Conservation (phyloP, 92 coral and sea anemone species). For the Diadumene lineata region DNA sequence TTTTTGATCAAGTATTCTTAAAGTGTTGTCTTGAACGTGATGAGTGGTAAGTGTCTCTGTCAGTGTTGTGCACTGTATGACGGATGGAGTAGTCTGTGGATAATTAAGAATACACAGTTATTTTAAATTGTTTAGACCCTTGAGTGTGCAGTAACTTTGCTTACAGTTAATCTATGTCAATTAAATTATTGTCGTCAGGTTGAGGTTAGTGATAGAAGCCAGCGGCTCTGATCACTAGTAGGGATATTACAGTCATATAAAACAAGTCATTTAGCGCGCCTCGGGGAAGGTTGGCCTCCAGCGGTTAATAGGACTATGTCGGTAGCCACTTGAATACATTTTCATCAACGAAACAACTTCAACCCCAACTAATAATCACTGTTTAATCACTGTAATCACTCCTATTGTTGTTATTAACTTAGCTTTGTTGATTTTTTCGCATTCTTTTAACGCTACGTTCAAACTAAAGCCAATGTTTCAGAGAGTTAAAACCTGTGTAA, state of each 20-base stretch:
- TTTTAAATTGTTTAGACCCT: conserved; percentile 3
- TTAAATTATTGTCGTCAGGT: not conserved
- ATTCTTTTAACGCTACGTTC: conserved; percentile 11
- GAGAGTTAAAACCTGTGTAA: too few relatives aligned
- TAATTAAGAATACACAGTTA: not conserved
- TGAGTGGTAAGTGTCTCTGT: too few relatives aligned
- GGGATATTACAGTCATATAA: not conserved
- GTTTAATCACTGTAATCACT: not conserved
- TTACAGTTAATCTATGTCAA: not conserved
- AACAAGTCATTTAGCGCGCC: not conserved
- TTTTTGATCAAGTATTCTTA: not conserved
- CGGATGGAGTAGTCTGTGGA: not conserved
- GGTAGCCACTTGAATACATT: not conserved
- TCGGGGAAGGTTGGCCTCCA: not conserved
- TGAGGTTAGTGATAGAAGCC: not conserved
- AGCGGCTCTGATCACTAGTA: not conserved
- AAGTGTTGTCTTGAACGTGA: too few relatives aligned
- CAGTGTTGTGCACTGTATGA: not conserved
- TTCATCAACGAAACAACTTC: conserved; percentile 11
- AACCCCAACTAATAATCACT: conserved; percentile 1
- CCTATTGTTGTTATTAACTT: conserved; percentile 13
- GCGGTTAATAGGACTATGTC: not conserved
- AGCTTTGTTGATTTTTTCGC: conserved; percentile 12
- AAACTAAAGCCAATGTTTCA: not conserved
- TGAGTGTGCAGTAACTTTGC: not conserved